Conservation (phyloP, 2,113 vertebrate genomes). For the Campylomormyrus tamandua region DNA sequence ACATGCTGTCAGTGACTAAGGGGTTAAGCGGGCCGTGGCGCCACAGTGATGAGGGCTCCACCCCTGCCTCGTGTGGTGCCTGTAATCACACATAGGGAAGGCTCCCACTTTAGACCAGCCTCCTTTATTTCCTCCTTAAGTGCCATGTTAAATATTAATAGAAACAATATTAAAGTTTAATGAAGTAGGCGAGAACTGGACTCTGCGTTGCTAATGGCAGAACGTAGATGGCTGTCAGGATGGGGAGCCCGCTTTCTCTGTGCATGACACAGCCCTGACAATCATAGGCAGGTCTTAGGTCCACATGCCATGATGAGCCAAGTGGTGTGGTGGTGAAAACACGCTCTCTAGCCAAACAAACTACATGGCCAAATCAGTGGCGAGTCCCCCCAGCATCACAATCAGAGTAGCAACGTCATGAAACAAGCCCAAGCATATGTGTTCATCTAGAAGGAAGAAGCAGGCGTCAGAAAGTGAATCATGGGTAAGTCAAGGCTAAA, state of each 20-base stretch:
- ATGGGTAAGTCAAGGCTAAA: not conserved
- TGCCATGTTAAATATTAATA: constrained; percentile 5
- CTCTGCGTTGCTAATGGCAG: not conserved
- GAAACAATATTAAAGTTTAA: not conserved
- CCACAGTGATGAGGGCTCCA: not conserved
- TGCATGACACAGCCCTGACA: not conserved
- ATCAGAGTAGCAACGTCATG: not conserved
- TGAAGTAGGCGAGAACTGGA: not conserved
- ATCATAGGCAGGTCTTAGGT: not conserved
- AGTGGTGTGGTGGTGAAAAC: not conserved
- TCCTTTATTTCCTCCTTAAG: not conserved
- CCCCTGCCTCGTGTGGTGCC: not conserved
- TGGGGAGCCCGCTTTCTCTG: not conserved
- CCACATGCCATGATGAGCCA: not conserved
- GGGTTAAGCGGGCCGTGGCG: not conserved
- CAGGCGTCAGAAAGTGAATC: not conserved
- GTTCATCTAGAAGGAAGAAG: not conserved
- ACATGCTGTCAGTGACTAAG: not conserved
- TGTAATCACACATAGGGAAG: not conserved
- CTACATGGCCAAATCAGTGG: not conserved
- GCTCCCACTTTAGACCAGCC: not conserved
- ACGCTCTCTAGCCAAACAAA: not conserved
- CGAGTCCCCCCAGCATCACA: not conserved
- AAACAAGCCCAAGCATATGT: not conserved
- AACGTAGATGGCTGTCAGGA: not conserved